Percentiles rank a stretch among this genome's conserved stretches.
Evolutionary conservation across 2,797 vertebrate genomes (phyloP).

Genomic region (Urocyon cinereoargenteus): DNA sequence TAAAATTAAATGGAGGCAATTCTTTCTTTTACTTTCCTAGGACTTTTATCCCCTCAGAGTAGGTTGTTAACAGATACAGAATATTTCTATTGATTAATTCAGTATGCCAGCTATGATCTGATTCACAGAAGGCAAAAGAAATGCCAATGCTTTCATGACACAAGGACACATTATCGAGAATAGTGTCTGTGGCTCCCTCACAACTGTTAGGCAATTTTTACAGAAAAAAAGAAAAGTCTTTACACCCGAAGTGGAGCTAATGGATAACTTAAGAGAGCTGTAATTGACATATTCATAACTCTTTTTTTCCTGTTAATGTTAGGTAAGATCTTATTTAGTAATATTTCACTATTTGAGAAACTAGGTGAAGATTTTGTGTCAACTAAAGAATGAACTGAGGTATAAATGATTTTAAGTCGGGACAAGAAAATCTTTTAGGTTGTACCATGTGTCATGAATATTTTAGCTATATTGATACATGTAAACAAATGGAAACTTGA

Average conservation of each 20-base stretch:
- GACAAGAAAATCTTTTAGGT: background rate
- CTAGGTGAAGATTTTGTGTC: background rate
- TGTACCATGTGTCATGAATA: background rate
- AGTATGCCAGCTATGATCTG: background rate
- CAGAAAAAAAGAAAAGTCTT: constrained; percentile 37
- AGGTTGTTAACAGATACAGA: constrained; percentile 52
- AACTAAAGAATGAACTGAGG: constrained; percentile 25
- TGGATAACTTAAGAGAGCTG: constrained; percentile 12
- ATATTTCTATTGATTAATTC: constrained; percentile 62
- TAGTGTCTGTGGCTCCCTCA: background rate
- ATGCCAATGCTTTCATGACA: background rate
- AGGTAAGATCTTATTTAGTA: constrained; percentile 47
- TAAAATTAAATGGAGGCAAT: background rate
- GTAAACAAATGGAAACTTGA: constrained; percentile 12
- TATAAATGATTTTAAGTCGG: background rate
- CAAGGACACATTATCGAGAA: background rate
- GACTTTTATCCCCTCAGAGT: background rate
- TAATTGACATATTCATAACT: constrained; percentile 23
- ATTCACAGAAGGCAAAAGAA: constrained; percentile 33
- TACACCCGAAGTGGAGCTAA: background rate
- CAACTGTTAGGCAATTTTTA: background rate
- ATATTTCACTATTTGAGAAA: constrained; percentile 21
- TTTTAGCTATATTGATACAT: background rate
- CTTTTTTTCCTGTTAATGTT: constrained; percentile 21
- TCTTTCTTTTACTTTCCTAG: constrained; percentile 42